Evolutionary conservation across 2,888 invertebrate species (phyloP), one percentile per base, ranked within the genome.

Genomic region (Macrophya annulata): DNA sequence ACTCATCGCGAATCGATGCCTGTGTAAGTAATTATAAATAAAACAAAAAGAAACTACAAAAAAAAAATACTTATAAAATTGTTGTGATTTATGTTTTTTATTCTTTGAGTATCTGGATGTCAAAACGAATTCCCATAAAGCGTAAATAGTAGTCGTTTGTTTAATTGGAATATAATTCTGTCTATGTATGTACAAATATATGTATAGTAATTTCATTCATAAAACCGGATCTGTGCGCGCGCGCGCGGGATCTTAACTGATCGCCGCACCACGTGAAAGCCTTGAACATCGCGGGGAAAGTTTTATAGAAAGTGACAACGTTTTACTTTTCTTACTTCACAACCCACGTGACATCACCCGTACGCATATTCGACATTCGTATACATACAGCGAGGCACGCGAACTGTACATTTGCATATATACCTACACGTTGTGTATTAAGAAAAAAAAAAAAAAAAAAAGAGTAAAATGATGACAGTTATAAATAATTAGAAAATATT

Each of bases 241-340:
- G 84, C 84, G 55, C 86, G 88, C 87, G 87, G 88, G 88, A 89
- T 88, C 37, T n/a, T 15, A 48, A 3, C 88, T 31, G 87, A 88
- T 62, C n/a, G 17, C 40, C 40, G 59, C 17, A 43, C 59, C 87
- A 87, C 87, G 90, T 89, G 90, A 91, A 91, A 91, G 91, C 91
- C 89, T 88, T 86, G 86, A 86, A 86, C 87, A 77, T 51, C 68
- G 88, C 85, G 91, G 93, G 92, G 93, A 93, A 93, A 93, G 93
- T 93, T 90, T 89, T 88, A 90, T 92, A 91, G 92, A 93, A 93
- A 93, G 93, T 89, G 91, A 93, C 90, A 92, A 90, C 91, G 89
- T 90, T 91, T 90, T 85, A 68, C 65, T 77, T 74, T 85, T 76
- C 85, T 85, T 85, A 77, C 85, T 65, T 79, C 79, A 68, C 31